Conservation (phyloP, 2,888 invertebrate species). For the Zygothrica quintamaculata region DNA sequence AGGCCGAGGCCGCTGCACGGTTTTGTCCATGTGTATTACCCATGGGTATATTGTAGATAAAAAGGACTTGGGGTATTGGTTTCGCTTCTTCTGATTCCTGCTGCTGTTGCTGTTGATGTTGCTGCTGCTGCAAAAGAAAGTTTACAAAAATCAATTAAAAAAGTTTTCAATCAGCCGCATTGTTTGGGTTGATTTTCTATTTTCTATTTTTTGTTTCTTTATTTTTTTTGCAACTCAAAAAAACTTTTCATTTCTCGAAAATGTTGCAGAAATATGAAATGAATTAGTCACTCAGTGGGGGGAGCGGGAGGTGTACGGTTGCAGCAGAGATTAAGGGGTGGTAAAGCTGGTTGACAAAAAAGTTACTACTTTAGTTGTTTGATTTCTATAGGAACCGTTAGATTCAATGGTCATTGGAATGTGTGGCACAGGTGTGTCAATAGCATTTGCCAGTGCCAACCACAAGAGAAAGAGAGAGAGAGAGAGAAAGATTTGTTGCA, state of each 20-base stretch:
- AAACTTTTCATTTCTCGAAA: slow-evolving; percentile 52
- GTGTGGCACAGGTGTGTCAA: slow-evolving; percentile 33
- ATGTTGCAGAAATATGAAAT: slow-evolving; percentile 77
- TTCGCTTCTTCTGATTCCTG: slow-evolving; percentile 8
- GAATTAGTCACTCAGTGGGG: slow-evolving; percentile 66
- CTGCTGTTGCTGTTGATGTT: too few species aligned
- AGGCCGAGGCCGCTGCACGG: slow-evolving; percentile 35
- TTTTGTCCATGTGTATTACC: slow-evolving; percentile 71
- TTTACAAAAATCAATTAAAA: slow-evolving; percentile 82
- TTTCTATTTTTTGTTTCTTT: slow-evolving; percentile 20
- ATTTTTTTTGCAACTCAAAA: slow-evolving; percentile 26
- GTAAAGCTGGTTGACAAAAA: slow-evolving; percentile 60
- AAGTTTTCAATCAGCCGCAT: slow-evolving; percentile 81
- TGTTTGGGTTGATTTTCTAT: slow-evolving; percentile 59
- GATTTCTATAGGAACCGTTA: slow-evolving; percentile 55
- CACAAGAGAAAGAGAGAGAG: slow-evolving; percentile 31
- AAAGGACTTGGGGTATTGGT: slow-evolving; percentile 3
- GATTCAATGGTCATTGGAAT: not conserved
- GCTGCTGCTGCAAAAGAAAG: slow-evolving; percentile 41
- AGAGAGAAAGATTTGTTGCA: slow-evolving; percentile 31
- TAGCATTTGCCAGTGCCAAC: slow-evolving; percentile 41
- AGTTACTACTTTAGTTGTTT: slow-evolving; percentile 62
- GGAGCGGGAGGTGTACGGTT: not conserved
- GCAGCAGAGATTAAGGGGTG: not conserved
- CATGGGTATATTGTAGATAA: slow-evolving; percentile 50